These are phyloP conservation scores for Drosophila insularis DNA, from an alignment of 1,140 invertebrate genomes.

Conservation along the genomic window DNA sequence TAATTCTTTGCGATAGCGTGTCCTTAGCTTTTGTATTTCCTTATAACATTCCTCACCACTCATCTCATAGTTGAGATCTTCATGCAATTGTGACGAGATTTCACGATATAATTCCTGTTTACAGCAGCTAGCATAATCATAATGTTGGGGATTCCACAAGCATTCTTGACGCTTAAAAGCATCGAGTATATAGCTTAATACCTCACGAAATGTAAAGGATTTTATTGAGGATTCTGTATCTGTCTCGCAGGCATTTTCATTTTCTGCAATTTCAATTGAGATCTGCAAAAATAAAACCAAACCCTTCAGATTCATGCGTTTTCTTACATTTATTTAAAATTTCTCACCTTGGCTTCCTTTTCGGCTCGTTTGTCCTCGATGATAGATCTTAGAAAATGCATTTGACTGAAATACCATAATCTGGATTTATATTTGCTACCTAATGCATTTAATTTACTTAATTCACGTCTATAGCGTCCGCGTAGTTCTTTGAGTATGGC, in stretches of 20 bases:
- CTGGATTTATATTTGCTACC: slow-evolving; percentile 62
- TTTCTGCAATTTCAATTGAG: slow-evolving; percentile 50
- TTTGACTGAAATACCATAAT: slow-evolving; percentile 68
- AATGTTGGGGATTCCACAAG: slow-evolving; percentile 73
- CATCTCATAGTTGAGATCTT: slow-evolving; percentile 66
- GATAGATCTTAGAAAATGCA: slow-evolving; percentile 65
- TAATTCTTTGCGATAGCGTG: slow-evolving; percentile 73
- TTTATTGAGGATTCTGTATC: slow-evolving; percentile 64
- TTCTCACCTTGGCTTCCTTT: slow-evolving; percentile 59
- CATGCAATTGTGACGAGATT: slow-evolving; percentile 57
- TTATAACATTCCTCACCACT: slow-evolving; percentile 69
- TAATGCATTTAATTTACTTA: slow-evolving; percentile 58
- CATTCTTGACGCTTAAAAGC: slow-evolving; percentile 62
- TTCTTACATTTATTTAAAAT: too few species aligned
- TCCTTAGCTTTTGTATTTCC: slow-evolving; percentile 71
- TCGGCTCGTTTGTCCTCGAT: slow-evolving; percentile 71
- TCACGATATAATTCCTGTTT: slow-evolving; percentile 66
- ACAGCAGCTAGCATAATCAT: slow-evolving; percentile 57
- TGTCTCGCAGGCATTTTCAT: slow-evolving; percentile 68
- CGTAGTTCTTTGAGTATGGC: slow-evolving; percentile 65
- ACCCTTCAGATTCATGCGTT: too few species aligned
- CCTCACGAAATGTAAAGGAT: slow-evolving; percentile 58
- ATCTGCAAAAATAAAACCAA: slow-evolving; percentile 22
- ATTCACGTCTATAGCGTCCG: slow-evolving; percentile 62
- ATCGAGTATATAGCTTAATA: slow-evolving; percentile 64